Evolutionary conservation across 2,888 invertebrate species (phyloP).

Genomic region (Prosopocoilus inquinatus): DNA sequence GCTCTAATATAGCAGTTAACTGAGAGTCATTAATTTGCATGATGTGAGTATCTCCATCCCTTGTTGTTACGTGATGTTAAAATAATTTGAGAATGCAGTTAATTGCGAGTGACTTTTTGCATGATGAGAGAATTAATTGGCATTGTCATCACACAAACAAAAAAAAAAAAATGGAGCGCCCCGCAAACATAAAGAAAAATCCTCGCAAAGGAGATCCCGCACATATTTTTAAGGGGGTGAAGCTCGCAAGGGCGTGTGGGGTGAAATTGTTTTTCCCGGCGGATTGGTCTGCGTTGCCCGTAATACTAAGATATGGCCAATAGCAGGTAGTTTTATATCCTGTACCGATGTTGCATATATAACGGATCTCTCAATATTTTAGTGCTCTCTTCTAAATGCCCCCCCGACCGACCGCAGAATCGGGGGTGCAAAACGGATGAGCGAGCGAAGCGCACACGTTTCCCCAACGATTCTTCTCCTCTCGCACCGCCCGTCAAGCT

Average conservation of each 20-base stretch:
- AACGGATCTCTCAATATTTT: conserved; percentile 52
- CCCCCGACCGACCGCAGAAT: conserved; percentile 17
- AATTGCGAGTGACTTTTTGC: too few relatives aligned
- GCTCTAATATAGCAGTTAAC: too few relatives aligned
- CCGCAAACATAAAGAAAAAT: conserved; percentile 1
- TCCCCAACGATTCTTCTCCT: too few relatives aligned
- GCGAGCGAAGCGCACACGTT: conserved; percentile 9
- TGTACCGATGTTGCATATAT: conserved; percentile 53
- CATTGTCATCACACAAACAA: too few relatives aligned
- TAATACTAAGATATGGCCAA: conserved; percentile 55
- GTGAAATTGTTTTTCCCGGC: conserved; percentile 51
- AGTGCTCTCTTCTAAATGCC: conserved; percentile 38
- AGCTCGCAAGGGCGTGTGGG: conserved; percentile 22
- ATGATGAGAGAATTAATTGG: too few relatives aligned
- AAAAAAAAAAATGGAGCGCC: not conserved
- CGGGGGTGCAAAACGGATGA: conserved; percentile 17
- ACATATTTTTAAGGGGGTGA: conserved; percentile 26
- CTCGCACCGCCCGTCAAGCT: too few relatives aligned
- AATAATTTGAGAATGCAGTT: too few relatives aligned
- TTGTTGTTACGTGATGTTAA: too few relatives aligned
- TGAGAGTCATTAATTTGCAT: too few relatives aligned
- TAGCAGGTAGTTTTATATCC: conserved; percentile 53
- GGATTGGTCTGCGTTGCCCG: conserved; percentile 45
- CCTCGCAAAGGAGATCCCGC: conserved; percentile 6
- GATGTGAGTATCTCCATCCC: too few relatives aligned